These are phyloP conservation scores for Lerista edwardsae DNA, from an alignment of 2,797 vertebrate genomes.

Conservation along the genomic window DNA sequence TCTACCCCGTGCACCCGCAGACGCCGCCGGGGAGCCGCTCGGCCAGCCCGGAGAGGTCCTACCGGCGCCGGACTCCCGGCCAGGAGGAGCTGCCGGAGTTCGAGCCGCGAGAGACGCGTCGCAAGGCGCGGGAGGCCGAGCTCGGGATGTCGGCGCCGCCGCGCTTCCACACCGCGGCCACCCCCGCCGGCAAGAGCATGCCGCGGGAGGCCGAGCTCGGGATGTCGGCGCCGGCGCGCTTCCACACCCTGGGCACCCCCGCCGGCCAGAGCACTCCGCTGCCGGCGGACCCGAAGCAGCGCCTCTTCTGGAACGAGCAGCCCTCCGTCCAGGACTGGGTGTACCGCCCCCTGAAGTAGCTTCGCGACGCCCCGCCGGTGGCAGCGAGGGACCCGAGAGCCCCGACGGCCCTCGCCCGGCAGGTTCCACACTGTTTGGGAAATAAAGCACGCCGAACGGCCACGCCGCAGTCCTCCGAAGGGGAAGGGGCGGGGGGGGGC, in stretches of 20 bases:
- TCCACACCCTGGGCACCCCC: neutral
- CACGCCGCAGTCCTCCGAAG: too few relatives aligned
- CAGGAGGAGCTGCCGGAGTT: neutral
- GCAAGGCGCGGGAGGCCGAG: neutral
- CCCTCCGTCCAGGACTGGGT: neutral
- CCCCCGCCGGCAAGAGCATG: neutral
- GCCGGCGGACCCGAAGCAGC: neutral
- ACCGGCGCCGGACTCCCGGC: neutral
- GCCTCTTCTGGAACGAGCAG: neutral
- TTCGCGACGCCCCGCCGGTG: neutral
- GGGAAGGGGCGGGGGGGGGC: too few relatives aligned
- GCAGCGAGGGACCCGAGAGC: accelerated
- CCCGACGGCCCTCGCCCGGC: too few relatives aligned
- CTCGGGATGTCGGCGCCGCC: accelerated
- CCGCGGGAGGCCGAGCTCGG: neutral
- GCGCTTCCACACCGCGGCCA: too few relatives aligned
- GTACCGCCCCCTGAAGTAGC: neutral
- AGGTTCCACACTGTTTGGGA: too few relatives aligned
- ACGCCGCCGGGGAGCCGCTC: neutral
- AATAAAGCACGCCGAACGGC: neutral
- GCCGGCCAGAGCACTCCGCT: neutral
- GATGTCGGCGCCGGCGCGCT: neutral
- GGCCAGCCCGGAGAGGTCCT: accelerated
- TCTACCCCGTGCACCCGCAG: slow-evolving; percentile 20
- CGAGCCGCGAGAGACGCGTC: neutral